Base-by-base conservation (phyloP, 2,113 vertebrate species). In the Ptyas mucosa region DNA sequence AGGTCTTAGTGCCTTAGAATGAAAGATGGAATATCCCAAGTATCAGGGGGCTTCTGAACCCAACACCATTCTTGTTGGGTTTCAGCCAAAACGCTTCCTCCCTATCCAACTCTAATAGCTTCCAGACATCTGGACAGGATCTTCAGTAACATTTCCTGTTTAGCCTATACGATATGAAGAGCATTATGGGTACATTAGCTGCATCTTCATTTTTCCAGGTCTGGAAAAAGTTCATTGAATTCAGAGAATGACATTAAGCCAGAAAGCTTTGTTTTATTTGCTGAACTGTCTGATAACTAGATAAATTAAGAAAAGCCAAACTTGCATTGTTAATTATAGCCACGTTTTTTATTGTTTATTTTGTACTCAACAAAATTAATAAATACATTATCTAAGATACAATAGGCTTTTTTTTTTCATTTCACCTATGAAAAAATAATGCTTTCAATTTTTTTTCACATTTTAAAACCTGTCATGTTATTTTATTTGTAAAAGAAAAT, bases 401-500 rank as follows among this genome's bases (percentile, higher is more conserved):
- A 97, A 95, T 95, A 96, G 96, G 93, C 75, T 43, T 81, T 81
- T 81, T 34, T 34, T 96, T 97, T 97, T 96, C 96, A 95, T 97
- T 96, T 96, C 95, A 92, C 95, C 95, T 93, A 53, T 98, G 97
- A 97, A 98, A 98, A 98, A 98, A 98, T 98, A 97, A 96, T 0
- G 51, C 89, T 95, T 96, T 96, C 94, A 94, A 94, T 95, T 94
- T 91, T n/a, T 64, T 69, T 96, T 97, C 97, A 97, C 96, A 97
- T 97, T 97, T 97, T 95, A 97, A 97, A 97, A 97, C 94, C 94
- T 96, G 95, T 94, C 93, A 89, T 89, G 91, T 95, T 85, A 69
- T 94, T 93, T 97, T 94, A 95, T 96, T 95, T 89, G 89, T 75
- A 93, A 97, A 97, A 97, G 94, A 96, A 97, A 97, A 96, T 85